Evolutionary conservation across 2,113 vertebrate genomes (phyloP).

Genomic region (Pachycephala philippinensis): DNA sequence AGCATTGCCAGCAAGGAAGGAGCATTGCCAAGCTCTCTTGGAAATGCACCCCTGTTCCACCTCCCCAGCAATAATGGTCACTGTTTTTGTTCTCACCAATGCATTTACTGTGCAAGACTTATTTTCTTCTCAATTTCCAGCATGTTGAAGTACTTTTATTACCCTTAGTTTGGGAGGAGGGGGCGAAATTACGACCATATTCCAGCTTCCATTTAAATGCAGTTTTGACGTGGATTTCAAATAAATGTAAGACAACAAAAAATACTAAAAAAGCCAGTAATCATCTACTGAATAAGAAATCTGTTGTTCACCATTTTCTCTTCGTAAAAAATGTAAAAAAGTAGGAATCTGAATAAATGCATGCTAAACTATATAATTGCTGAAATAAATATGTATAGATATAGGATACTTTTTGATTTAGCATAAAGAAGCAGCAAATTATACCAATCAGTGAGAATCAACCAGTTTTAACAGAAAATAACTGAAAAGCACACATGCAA

Average conservation of each 20-base stretch:
- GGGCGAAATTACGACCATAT: background rate
- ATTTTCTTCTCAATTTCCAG: background rate
- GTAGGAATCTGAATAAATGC: constrained; percentile 47
- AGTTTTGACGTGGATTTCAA: background rate
- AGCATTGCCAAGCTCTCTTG: background rate
- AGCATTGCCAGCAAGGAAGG: background rate
- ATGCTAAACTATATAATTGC: constrained; percentile 54
- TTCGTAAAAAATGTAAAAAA: constrained; percentile 31
- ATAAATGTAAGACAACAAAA: background rate
- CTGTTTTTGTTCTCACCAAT: background rate
- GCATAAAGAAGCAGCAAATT: constrained; percentile 56
- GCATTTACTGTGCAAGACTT: background rate
- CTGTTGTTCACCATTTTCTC: constrained; percentile 43
- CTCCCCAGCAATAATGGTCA: background rate
- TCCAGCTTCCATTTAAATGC: constrained; percentile 29
- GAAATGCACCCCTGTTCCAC: background rate
- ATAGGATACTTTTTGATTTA: constrained; percentile 60
- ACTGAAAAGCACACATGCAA: constrained; percentile 45
- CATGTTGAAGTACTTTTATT: background rate
- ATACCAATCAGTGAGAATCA: constrained; percentile 59
- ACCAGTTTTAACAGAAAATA: constrained; percentile 47
- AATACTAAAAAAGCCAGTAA: background rate
- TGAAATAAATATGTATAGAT: constrained; percentile 66
- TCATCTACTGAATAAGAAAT: constrained; percentile 52
- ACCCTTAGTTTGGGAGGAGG: background rate